phyloP scores from a whole-genome alignment of 2,113 vertebrate species.

The Thinocorus orbignyianus region DNA sequence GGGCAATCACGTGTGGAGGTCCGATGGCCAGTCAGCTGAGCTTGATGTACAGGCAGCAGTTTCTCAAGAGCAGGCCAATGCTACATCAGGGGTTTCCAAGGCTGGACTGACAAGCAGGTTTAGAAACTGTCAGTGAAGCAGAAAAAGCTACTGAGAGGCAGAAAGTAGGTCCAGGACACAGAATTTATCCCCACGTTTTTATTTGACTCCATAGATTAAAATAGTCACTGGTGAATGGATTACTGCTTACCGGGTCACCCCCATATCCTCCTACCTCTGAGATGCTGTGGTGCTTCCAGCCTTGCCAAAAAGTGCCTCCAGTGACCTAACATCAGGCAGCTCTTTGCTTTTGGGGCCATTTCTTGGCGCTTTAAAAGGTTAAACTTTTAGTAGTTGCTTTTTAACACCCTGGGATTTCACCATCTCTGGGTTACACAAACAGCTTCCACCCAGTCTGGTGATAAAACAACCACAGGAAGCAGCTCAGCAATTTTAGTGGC shows the following conservation, averaged over 20 bases:
- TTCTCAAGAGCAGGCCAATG: background rate
- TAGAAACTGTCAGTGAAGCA: background rate
- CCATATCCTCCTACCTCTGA: background rate
- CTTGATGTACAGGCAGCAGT: background rate
- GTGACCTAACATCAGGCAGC: background rate
- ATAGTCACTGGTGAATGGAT: background rate
- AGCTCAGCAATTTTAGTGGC: background rate
- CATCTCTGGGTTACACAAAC: background rate
- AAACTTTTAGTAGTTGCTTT: background rate
- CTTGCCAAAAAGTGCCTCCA: background rate
- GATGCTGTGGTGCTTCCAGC: accelerated
- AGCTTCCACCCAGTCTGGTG: background rate
- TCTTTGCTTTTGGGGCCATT: background rate
- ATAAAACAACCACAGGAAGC: background rate
- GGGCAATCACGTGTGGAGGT: background rate
- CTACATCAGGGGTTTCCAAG: accelerated
- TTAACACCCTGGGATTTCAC: background rate
- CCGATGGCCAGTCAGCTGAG: background rate
- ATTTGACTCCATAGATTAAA: background rate
- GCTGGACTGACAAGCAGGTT: background rate
- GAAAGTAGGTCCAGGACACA: background rate
- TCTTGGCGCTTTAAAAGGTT: background rate
- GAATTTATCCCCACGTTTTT: background rate
- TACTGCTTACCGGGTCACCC: background rate
- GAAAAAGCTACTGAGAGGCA: background rate